These are phyloP conservation scores for Ornithorhynchus anatinus DNA, from an alignment of 2,113 vertebrate species.

Conservation along the genomic window DNA sequence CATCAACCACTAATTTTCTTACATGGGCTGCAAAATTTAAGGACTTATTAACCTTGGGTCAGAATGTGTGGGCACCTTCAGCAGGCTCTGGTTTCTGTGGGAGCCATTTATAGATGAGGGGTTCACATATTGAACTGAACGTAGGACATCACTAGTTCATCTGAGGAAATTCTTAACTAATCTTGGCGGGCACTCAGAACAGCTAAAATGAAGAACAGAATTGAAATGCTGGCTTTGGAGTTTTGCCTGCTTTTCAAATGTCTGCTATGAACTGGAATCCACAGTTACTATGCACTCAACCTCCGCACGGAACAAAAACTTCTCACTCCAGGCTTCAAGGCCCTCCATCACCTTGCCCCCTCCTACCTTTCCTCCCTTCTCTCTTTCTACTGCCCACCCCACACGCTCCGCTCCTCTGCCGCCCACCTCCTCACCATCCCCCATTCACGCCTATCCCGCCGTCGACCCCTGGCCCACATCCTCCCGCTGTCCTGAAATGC, in stretches of 20 bases:
- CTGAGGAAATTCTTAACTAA: background rate
- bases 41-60: background rate
- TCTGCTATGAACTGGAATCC: background rate
- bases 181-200: background rate
- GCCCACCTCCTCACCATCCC: too few relatives aligned
- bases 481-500: too few relatives aligned
- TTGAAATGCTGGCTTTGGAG: background rate
- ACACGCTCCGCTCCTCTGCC: too few relatives aligned
- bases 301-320: too few relatives aligned
- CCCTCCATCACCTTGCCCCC: too few relatives aligned
- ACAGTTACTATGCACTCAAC: too few relatives aligned
- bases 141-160: rapidly evolving
- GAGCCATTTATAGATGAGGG: background rate
- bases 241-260: background rate
- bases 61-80: background rate
- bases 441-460: too few relatives aligned
- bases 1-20: slow-evolving; percentile 37
- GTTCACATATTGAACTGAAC: background rate
- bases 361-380: too few relatives aligned
- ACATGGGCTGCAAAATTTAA: slow-evolving; percentile 19
- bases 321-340: too few relatives aligned
- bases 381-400: too few relatives aligned
- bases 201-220: background rate
- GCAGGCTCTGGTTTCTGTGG: background rate
- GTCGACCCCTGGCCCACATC: too few relatives aligned